These are phyloP conservation scores for Leiothrix lutea DNA, from an alignment of 2,113 vertebrate species.

Conservation along the genomic window DNA sequence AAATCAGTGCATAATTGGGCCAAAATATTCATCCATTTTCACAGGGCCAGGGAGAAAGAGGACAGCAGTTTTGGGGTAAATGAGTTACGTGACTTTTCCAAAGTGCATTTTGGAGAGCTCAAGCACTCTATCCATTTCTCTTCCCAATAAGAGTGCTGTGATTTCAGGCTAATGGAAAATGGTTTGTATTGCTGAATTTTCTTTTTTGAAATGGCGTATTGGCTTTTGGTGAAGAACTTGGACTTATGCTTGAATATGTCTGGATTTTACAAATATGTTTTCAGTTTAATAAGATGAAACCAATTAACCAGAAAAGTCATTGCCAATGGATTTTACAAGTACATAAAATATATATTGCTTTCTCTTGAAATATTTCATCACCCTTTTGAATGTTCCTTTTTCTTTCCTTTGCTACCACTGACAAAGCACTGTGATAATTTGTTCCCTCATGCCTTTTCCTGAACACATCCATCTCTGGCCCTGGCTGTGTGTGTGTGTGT, in stretches of 20 bases:
- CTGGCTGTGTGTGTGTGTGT: not conserved
- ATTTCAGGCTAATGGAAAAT: slow-evolving; percentile 2
- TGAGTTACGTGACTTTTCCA: not conserved
- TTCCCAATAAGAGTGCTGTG: not conserved
- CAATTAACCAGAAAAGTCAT: slow-evolving; percentile 56
- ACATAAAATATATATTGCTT: slow-evolving; percentile 62
- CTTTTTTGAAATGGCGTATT: not conserved
- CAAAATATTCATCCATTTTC: not conserved
- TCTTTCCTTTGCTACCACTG: not conserved
- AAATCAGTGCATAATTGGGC: not conserved
- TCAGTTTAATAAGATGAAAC: slow-evolving; percentile 60
- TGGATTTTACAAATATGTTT: slow-evolving; percentile 44
- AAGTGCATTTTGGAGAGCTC: not conserved
- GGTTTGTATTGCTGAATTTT: slow-evolving; percentile 2
- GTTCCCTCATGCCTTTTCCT: not conserved
- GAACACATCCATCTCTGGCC: slow-evolving; percentile 1
- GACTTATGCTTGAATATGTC: not conserved
- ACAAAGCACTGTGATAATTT: slow-evolving; percentile 19
- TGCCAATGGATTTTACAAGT: slow-evolving; percentile 48
- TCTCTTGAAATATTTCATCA: slow-evolving; percentile 39
- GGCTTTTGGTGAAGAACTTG: slow-evolving; percentile 2
- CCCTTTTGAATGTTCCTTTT: slow-evolving; percentile 15
- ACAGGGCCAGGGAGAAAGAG: not conserved
- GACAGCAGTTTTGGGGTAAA: not conserved
- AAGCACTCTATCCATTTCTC: not conserved